Conservation (phyloP, 2,888 invertebrate genomes). For the Callimorpha dominula region DNA sequence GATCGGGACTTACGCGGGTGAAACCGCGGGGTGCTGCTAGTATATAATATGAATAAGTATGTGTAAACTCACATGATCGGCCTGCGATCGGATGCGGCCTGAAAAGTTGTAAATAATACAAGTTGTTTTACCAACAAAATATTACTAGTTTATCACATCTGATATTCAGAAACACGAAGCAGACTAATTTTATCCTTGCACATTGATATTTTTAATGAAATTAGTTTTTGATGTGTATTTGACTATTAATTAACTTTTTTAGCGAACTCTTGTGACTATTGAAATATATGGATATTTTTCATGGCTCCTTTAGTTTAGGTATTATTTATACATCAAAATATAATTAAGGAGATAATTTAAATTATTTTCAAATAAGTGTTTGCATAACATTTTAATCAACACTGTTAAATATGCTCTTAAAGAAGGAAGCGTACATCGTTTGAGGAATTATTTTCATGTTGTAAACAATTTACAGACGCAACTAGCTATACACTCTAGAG, state of each 20-base stretch:
- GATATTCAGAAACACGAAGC: background rate
- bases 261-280: background rate
- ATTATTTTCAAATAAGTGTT: background rate
- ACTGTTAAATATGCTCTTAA: no score
- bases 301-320: background rate
- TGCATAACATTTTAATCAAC: no score
- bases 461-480: background rate
- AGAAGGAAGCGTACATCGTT: no score
- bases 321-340: background rate
- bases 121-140: no score
- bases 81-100: no score
- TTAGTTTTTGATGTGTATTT: background rate
- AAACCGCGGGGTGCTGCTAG: no score
- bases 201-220: background rate
- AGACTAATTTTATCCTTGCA: background rate
- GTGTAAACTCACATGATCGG: no score
- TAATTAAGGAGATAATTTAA: background rate
- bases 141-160: no score
- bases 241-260: background rate
- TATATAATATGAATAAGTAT: no score
- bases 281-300: background rate
- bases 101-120: no score
- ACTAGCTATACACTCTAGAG: background rate
- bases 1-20: no score
- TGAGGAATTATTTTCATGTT: no score